Base-by-base conservation (phyloP, 2,888 invertebrate species). In the Nomada goodeniana region DNA sequence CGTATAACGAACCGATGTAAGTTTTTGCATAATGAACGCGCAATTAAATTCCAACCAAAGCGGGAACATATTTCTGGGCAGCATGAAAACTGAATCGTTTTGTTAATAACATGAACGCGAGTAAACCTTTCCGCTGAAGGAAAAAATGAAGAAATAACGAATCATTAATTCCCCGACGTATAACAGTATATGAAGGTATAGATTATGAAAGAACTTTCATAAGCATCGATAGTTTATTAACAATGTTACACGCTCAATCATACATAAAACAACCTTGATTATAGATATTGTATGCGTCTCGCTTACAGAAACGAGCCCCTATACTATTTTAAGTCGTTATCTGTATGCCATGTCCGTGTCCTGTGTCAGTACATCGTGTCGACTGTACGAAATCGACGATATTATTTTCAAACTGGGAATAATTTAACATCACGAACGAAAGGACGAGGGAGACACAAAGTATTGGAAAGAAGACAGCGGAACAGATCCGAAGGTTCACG, bases 191-290 rank as follows among this genome's bases (percentile, higher is more conserved):
- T 13, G 36, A 20, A 67, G 68, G 59, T 60, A 26, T n/a, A 74
- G 63, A 67, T 52, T n/a, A n/a, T 47, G 59, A 71, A 79, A 20
- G 61, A 29, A 67, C 73, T 90, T 90, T 91, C 92, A 92, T 93
- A 93, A 93, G 93, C 92, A 93, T 93, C 92, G 90, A 90, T 90
- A 91, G 86, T 93, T 93, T 93, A 93, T 93, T 93, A 92, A 93
- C 91, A 93, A 89, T 92, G 89, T 92, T 92, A 91, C 92, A 92
- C 93, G 92, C 92, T 92, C 92, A 93, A 90, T 92, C 92, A 92
- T 92, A 93, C 92, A 93, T 91, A 91, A 90, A 93, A 93, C 92
- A 93, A 93, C 92, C 91, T 91, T 89, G 89, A 87, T 90, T 89
- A 90, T 91, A 92, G 88, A 86, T 89, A 88, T 86, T 84, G 29